Evolutionary conservation across 2,113 vertebrate genomes (phyloP).

Genomic region (Ursus arctos): DNA sequence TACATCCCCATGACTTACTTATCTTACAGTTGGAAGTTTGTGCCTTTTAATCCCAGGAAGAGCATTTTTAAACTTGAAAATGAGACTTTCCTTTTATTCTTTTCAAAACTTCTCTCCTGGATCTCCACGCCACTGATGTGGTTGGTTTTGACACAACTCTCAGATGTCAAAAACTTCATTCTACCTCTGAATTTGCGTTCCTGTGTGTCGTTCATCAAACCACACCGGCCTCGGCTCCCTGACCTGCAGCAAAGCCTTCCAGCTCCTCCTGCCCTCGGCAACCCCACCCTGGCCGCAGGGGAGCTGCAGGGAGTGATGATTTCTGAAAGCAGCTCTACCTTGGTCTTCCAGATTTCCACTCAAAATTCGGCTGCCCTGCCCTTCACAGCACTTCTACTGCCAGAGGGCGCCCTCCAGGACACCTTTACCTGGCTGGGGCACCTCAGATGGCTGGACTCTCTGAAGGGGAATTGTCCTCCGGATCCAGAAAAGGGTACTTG

Average conservation of each 20-base stretch:
- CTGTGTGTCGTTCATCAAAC: no score
- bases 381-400: rapidly evolving
- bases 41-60: not conserved
- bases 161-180: not conserved
- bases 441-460: no score
- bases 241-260: rapidly evolving
- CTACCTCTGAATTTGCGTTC: not conserved
- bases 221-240: rapidly evolving
- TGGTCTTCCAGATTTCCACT: not conserved
- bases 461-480: rapidly evolving
- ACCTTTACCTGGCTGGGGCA: not conserved
- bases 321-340: not conserved
- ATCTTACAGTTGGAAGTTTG: not conserved
- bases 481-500: not conserved
- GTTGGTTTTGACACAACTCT: not conserved
- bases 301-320: no score
- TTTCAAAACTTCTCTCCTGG: not conserved
- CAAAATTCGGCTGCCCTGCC: not conserved
- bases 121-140: not conserved
- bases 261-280: no score
- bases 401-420: no score
- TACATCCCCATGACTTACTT: not conserved
- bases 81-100: not conserved
- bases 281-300: no score
- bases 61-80: not conserved